Base-by-base conservation (phyloP, 2,888 invertebrate species). In the Cactoblastis cactorum region DNA sequence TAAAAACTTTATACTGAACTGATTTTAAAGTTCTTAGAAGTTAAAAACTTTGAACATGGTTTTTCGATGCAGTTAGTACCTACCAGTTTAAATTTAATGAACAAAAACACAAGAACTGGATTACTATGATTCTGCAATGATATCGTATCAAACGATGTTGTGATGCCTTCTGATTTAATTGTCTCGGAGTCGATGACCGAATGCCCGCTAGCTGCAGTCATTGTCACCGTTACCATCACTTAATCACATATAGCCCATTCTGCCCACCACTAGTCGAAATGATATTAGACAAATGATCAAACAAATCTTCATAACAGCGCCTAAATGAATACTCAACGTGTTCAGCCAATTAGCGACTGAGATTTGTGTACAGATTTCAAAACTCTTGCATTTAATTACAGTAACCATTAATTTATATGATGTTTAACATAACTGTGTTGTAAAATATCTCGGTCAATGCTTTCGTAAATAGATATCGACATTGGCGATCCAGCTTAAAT, bases 171-270 rank as follows among this genome's bases (percentile, higher is more conserved):
- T 69, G 70, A 77, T 80, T 77, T 79, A 80, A 80, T 83, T 82
- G 79, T 77, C 76, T 66, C 63, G 54, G 70, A 74, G 83, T 82
- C 83, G 81, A 80, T 83, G 84, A 83, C 84, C 84, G 82, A 76
- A 68, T 62, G 67, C 73, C 74, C 69, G 74, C 70, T 74, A 69
- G 73, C 67, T 73, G 66, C 69, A 70, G 54, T 65, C 59, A 56
- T 17, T 32, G 33, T 39, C 38, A 49, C 49, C 38, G 39, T 41
- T 39, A 39, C 39, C 39, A 39, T 39, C 18, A 22, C 17, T 28
- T 6, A 28, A 38, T 39, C 12, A 17, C 39, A 19, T 12, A 18
- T 18, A 32, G 14, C 8, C 15, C 15, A 38, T 48, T 12, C 37
- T 34, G 6, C 6, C 17, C 28, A 38, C 9, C 38, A 24, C 37